These are phyloP conservation scores for Marmota flaviventris DNA, from an alignment of 2,113 vertebrate genomes.

Conservation along the genomic window DNA sequence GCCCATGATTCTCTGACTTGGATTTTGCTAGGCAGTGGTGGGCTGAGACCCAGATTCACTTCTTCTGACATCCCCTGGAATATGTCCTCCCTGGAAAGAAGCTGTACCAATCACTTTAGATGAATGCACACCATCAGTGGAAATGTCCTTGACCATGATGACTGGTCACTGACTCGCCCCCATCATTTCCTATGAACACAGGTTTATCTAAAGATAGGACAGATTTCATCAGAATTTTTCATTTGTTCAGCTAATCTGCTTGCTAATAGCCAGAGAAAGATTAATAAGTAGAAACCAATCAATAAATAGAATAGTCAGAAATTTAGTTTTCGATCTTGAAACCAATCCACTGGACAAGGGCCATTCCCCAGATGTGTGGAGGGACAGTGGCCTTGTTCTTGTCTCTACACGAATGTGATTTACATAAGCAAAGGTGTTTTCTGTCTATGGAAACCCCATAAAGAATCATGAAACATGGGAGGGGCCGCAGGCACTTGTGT, in stretches of 20 bases:
- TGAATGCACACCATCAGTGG: not conserved
- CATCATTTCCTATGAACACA: not conserved
- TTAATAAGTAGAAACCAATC: constrained; percentile 61
- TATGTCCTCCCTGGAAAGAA: not conserved
- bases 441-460: not conserved
- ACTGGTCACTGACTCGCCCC: not conserved
- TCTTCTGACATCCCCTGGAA: not conserved
- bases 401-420: not conserved
- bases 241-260: not conserved
- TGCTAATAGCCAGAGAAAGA: constrained; percentile 54
- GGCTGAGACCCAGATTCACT: not conserved
- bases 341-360: constrained; percentile 40
- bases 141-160: not conserved
- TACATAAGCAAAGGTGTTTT: not conserved
- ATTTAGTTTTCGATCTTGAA: not conserved
- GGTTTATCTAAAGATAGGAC: not conserved
- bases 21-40: not conserved
- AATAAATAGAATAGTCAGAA: constrained; percentile 51
- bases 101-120: not conserved
- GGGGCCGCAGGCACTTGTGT: not conserved
- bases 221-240: constrained; percentile 31
- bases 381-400: not conserved
- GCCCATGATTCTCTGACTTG: not conserved
- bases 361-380: constrained; percentile 50
- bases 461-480: not conserved